A percentile compares a stretch with the other conserved stretches of the same genome.
Evolutionary conservation across 2,797 vertebrate species (phyloP).

Genomic region (Geotria australis): DNA sequence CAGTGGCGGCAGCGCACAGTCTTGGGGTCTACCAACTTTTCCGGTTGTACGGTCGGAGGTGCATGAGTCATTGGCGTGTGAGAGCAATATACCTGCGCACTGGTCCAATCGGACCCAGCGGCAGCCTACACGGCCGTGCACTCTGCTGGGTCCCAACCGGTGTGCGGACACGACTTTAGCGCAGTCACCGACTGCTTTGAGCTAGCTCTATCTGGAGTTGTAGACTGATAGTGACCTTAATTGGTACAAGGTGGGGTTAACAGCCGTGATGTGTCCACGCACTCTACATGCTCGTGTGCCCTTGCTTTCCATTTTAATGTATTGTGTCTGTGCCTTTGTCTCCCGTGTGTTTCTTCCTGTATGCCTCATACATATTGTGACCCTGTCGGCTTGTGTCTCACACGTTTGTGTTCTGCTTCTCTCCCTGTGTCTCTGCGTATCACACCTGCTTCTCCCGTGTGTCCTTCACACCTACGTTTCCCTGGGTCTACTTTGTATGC

Average conservation of each 20-base stretch:
- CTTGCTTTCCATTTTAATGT: too few relatives aligned
- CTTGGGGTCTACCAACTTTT: conserved; percentile 33
- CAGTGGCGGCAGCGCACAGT: conserved; percentile 19
- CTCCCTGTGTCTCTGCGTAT: neutral
- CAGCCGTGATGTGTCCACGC: too few relatives aligned
- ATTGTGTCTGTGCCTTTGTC: neutral
- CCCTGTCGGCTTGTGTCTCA: neutral
- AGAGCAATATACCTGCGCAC: conserved; percentile 46
- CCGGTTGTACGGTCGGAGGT: conserved; percentile 52
- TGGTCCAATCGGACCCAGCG: conserved; percentile 11
- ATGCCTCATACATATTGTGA: neutral
- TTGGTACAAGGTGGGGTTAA: too few relatives aligned
- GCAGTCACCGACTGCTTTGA: too few relatives aligned
- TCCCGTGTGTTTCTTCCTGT: neutral
- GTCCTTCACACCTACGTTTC: too few relatives aligned
- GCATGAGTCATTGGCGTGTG: conserved; percentile 94
- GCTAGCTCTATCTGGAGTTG: too few relatives aligned
- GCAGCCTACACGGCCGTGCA: too few relatives aligned
- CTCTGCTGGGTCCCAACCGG: too few relatives aligned
- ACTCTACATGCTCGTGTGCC: too few relatives aligned
- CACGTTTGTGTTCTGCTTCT: neutral
- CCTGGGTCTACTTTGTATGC: neutral
- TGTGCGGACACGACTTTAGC: too few relatives aligned
- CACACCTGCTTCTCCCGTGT: too few relatives aligned
- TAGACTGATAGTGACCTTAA: too few relatives aligned